Base-by-base conservation (phyloP, 2,113 vertebrate genomes). In the Lophura nycthemera region DNA sequence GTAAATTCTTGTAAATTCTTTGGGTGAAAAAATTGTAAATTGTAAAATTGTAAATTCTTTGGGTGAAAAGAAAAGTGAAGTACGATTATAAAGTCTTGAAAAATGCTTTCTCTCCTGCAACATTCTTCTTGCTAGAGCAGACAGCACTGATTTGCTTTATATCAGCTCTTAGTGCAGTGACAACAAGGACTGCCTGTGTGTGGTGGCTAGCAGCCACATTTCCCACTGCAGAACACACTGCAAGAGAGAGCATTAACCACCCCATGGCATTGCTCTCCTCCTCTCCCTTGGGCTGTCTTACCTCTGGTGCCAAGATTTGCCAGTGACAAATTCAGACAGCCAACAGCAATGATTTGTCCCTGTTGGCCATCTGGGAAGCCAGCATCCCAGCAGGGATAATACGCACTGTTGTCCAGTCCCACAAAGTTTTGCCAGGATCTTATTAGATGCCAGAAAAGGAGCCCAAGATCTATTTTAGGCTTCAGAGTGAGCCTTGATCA, bases 331-430 rank as follows among this genome's bases (percentile, higher is more conserved):
- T 32, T 76, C 67, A 73, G 54, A 11, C n/a, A 72, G 40, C 45
- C 76, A 29, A 19, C 61, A 64, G 61, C 17, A 29, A 25, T 12
- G 17, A 27, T 38, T 64, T 40, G 61, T 64, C 38, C 61, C 61
- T 64, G 38, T 29, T 64, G 61, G 61, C 36, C 72, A 89, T 66
- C 88, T 91, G 90, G 75, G 75, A 88, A 96, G 59, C 48, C 85
- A 66, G 78, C 7, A 3, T 83, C 79, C 59, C 96, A 95, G 74
- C 82, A 94, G 90, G 79, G n/a, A 34, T 64, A 19, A 60, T 76
- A 82, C 17, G 12, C 36, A 29, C 63, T 70, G 34, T 2, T 47
- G 74, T 9, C 40, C 81, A 75, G 89, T 65, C 56, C 83, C 75
- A 66, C 65, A 60, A 43, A 13, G 59, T 36, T 79, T 57, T 64